Evolutionary conservation across 2,113 vertebrate species (phyloP).

Genomic region (Oreochromis niloticus): DNA sequence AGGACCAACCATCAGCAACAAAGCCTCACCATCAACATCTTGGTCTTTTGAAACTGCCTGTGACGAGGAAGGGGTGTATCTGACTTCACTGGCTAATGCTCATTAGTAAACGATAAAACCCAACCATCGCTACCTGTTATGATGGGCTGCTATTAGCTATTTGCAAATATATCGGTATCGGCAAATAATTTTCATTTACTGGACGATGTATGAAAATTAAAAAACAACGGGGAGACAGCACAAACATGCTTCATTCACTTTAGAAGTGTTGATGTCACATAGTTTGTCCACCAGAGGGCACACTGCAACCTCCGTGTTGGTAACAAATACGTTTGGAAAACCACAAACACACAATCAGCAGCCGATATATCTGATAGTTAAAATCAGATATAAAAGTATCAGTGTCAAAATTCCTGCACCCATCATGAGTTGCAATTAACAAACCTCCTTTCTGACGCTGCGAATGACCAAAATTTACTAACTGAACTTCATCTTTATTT

Average conservation of each 20-base stretch:
- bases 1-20: not conserved
- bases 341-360: not conserved
- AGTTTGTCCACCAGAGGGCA: not conserved
- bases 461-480: not conserved
- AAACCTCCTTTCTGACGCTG: not conserved
- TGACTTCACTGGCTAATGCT: not conserved
- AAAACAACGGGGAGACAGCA: not conserved
- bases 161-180: fast-evolving
- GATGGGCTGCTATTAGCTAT: not conserved
- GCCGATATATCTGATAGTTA: not conserved
- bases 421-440: not conserved
- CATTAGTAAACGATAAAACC: not conserved
- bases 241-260: not conserved
- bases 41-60: not conserved
- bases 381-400: not conserved
- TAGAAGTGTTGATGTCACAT: not conserved
- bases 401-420: not conserved
- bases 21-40: not conserved
- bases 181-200: not conserved
- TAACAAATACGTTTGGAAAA: not conserved
- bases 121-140: not conserved
- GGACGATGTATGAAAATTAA: not conserved
- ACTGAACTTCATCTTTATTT: not conserved
- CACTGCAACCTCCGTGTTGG: not conserved
- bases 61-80: fast-evolving